A percentile compares a stretch with the other conserved stretches of the same genome.
phyloP scores from a whole-genome alignment of 2,888 invertebrate species.

The Trissolcus japonicus region DNA sequence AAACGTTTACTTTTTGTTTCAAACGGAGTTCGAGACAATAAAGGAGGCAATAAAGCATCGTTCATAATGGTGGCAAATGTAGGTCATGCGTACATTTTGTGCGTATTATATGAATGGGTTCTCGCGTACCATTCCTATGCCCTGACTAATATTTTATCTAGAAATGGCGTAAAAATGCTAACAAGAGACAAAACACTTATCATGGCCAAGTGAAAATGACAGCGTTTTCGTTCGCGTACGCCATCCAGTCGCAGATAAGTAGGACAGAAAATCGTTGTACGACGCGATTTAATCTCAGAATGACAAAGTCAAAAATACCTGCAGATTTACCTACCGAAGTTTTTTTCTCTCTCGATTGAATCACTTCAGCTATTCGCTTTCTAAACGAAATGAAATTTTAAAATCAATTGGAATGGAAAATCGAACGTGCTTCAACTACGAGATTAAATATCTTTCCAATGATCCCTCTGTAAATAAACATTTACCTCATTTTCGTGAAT shows the following conservation, averaged over 20 bases:
- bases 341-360: conserved; percentile 18
- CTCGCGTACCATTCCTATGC: conserved; percentile 16
- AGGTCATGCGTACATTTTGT: conserved; percentile 35
- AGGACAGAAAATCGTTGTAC: conserved; percentile 42
- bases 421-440: neutral
- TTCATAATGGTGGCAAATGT: conserved; percentile 30
- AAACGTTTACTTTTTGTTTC: conserved; percentile 10
- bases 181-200: conserved; percentile 34
- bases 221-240: conserved; percentile 12
- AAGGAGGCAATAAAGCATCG: conserved; percentile 33
- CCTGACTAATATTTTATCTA: conserved; percentile 14
- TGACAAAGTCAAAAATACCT: conserved; percentile 41
- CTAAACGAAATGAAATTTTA: conserved; percentile 42
- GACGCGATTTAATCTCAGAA: conserved; percentile 40
- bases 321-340: neutral
- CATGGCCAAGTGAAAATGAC: conserved; percentile 2
- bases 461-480: no score
- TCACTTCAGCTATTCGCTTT: conserved; percentile 25
- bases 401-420: conserved; percentile 23
- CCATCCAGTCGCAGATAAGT: conserved; percentile 17
- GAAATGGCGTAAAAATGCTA: conserved; percentile 15
- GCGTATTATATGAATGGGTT: conserved; percentile 23
- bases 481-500: no score
- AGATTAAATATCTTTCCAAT: conserved; percentile 1
- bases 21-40: conserved; percentile 11